These are phyloP conservation scores for Sapayoa aenigma DNA, from an alignment of 2,113 vertebrate genomes.

Conservation along the genomic window DNA sequence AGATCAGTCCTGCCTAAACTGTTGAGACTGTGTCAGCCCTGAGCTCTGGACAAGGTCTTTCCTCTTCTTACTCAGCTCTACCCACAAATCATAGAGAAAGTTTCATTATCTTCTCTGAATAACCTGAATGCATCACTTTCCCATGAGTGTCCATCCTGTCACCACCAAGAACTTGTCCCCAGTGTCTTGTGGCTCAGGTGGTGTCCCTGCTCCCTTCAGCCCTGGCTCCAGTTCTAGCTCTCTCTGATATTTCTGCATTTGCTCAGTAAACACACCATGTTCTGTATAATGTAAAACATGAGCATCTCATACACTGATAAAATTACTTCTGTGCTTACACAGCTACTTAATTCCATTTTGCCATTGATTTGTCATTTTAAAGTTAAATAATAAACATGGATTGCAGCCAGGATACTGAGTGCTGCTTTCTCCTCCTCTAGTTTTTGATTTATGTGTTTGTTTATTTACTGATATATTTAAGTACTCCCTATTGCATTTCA, in stretches of 20 bases:
- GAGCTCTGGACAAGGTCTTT: slow-evolving; percentile 19
- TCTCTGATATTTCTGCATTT: neutral
- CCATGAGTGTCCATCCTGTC: neutral
- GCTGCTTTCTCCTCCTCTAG: neutral
- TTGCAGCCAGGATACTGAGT: slow-evolving; percentile 24
- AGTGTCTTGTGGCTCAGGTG: neutral
- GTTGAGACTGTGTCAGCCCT: neutral
- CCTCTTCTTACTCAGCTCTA: neutral
- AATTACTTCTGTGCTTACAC: slow-evolving; percentile 28
- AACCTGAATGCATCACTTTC: neutral
- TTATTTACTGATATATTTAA: slow-evolving; percentile 65
- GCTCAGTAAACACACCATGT: neutral
- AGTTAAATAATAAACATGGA: slow-evolving; percentile 67
- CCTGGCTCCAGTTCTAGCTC: neutral
- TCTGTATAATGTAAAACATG: neutral
- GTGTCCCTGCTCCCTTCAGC: neutral
- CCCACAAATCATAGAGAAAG: neutral
- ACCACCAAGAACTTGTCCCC: neutral
- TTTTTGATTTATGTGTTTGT: slow-evolving; percentile 51
- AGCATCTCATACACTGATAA: neutral
- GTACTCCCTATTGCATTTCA: slow-evolving; percentile 48
- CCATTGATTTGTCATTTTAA: slow-evolving; percentile 68
- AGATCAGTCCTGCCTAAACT: neutral
- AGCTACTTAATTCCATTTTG: slow-evolving; percentile 37
- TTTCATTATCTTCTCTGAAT: neutral